Evolutionary conservation across 2,797 vertebrate genomes (phyloP).

Genomic region (Gouania willdenowi): DNA sequence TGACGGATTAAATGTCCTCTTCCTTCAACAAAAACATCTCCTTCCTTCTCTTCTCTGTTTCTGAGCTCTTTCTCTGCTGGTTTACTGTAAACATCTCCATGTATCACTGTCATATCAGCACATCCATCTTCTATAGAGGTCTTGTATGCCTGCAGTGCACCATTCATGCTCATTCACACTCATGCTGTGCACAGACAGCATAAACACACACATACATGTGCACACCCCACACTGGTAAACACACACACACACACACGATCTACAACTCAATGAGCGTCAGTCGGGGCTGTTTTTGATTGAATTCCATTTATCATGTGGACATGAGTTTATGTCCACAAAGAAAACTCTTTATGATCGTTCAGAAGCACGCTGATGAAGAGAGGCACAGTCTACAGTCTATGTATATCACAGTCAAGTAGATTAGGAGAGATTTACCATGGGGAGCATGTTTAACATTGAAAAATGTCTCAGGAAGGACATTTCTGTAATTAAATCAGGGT

Average conservation of each 20-base stretch:
- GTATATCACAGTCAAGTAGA: no score
- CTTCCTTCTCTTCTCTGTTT: constrained; percentile 17
- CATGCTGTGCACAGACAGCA: constrained; percentile 31
- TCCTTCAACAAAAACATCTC: constrained; percentile 29
- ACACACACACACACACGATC: constrained; percentile 5
- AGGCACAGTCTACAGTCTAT: no score
- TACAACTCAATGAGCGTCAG: constrained; percentile 24
- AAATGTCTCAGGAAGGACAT: no score
- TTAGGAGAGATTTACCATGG: no score
- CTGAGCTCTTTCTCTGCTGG: constrained; percentile 11
- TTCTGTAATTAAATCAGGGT: no score
- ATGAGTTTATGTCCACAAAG: constrained; percentile 10
- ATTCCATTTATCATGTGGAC: constrained; percentile 42
- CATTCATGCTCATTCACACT: constrained; percentile 46
- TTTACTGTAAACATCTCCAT: constrained; percentile 77
- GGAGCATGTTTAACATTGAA: no score
- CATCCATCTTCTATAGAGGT: constrained; percentile 65
- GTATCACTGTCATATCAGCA: constrained; percentile 77
- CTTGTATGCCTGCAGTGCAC: constrained; percentile 36
- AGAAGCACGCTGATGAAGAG: constrained; percentile 22
- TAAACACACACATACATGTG: constrained; percentile 12
- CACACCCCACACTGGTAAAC: constrained; percentile 10
- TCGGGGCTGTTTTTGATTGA: constrained; percentile 12
- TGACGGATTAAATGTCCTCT: constrained; percentile 42
- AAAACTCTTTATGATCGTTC: constrained; percentile 3